These are phyloP conservation scores for Bagarius yarrelli DNA, from an alignment of 2,113 vertebrate genomes.

Conservation along the genomic window DNA sequence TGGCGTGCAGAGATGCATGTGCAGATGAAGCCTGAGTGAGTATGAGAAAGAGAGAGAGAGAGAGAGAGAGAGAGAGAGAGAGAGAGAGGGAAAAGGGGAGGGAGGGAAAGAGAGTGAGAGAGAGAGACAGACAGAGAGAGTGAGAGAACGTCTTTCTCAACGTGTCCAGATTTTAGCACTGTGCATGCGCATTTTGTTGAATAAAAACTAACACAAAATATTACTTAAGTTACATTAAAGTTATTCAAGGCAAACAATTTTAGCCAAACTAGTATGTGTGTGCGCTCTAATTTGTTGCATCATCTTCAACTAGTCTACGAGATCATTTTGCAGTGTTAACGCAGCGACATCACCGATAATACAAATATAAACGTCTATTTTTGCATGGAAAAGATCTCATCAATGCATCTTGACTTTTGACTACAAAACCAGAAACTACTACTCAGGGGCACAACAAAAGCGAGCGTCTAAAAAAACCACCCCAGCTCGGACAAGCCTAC, in stretches of 20 bases:
- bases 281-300: not conserved
- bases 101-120: slow-evolving; percentile 4
- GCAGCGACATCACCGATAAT: not conserved
- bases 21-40: not conserved
- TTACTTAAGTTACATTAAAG: not conserved
- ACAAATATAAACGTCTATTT: not conserved
- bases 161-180: not conserved
- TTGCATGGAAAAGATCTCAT: not conserved
- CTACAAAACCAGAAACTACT: slow-evolving; percentile 20
- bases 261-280: not conserved
- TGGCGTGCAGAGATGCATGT: slow-evolving; percentile 6
- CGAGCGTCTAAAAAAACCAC: slow-evolving; percentile 21
- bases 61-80: slow-evolving; percentile 16
- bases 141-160: not conserved
- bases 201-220: not conserved
- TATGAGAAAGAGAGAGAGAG: not conserved
- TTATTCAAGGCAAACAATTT: not conserved
- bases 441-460: slow-evolving; percentile 26
- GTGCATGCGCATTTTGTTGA: not conserved
- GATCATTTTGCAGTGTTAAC: slow-evolving; percentile 1
- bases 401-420: not conserved
- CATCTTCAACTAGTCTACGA: not conserved
- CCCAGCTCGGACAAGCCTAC: slow-evolving; percentile 11
- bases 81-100: not conserved
- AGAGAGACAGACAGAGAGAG: slow-evolving; percentile 11